A percentile compares a stretch with the other conserved stretches of the same genome.
These are phyloP conservation scores for Acholoe squamosa DNA, from an alignment of 2,888 invertebrate species.

Conservation along the genomic window DNA sequence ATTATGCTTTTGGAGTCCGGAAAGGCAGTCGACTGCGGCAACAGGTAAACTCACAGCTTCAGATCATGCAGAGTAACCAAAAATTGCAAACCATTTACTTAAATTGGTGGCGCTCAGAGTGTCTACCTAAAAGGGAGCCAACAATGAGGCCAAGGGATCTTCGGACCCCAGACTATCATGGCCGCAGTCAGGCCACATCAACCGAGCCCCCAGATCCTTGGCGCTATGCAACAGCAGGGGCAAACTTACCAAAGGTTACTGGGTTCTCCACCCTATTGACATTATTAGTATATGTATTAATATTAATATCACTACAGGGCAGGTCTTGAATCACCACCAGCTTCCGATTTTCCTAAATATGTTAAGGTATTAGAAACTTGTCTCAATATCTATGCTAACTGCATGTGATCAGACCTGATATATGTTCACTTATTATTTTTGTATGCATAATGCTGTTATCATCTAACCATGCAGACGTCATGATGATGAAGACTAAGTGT, in stretches of 20 bases:
- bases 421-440: neutral
- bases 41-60: conserved; percentile 66
- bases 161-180: conserved; percentile 44
- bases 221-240: conserved; percentile 48
- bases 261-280: conserved; percentile 2
- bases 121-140: conserved; percentile 56
- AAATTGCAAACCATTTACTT: conserved; percentile 69
- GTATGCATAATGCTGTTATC: neutral
- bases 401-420: neutral
- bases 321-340: neutral
- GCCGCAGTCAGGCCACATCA: neutral
- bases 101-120: conserved; percentile 71
- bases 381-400: neutral
- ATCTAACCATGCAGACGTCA: no score
- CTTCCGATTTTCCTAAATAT: neutral
- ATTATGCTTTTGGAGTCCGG: conserved; percentile 70
- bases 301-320: neutral
- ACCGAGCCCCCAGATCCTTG: conserved; percentile 51
- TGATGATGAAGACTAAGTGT: no score
- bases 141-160: conserved; percentile 50
- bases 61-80: conserved; percentile 62
- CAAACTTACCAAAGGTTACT: neutral
- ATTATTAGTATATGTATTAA: neutral
- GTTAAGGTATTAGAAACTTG: neutral
- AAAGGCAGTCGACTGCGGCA: conserved; percentile 63